Evolutionary conservation across 2,113 vertebrate species (phyloP), one percentile per base, ranked within the genome.

Genomic region (Tautogolabrus adspersus): DNA sequence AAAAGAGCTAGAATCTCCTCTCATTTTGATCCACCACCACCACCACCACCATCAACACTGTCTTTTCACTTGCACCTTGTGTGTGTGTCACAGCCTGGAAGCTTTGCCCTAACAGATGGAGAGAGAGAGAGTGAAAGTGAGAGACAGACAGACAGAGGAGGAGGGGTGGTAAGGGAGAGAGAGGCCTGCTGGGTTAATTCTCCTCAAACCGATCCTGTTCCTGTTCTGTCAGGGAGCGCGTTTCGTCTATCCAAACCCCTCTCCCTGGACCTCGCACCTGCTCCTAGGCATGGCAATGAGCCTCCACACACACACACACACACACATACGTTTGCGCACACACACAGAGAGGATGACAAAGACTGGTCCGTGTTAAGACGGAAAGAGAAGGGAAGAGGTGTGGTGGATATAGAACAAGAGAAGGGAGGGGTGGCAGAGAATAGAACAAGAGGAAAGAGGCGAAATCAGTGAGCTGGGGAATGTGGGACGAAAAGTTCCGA

Each of bases 121-220:
- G 40, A 56, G 60, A 70, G 72, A 51, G 38, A 66, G 49, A 61
- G 49, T 6, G 66, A 73, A 60, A 62, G 46, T 57, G 49, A 22
- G 46, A 82, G 76, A 81, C 42, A 82, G 66, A 76, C 12, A 68
- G 63, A 87, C 21, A 73, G 64, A 47, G 38, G 42, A 16, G 52
- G 22, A 46, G 19, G 19, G 18, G 19, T 54, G 57, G 19, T 42
- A 63, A 60, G 26, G 1, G n/a, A 18, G 62, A 83, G 51, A 64
- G 55, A 77, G 84, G 76, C 80, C 79, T 85, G 69, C 88, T 89
- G 89, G 88, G 91, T 92, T 94, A 92, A 94, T 93, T 94, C 91
- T 86, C 82, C 84, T 92, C 93, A 92, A 91, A 92, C 91, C 77
- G 83, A 83, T 91, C 85, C 91, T 85, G 90, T 88, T 91, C 89